Base-by-base conservation (phyloP, 2,113 vertebrate genomes). In the Microtus pennsylvanicus region DNA sequence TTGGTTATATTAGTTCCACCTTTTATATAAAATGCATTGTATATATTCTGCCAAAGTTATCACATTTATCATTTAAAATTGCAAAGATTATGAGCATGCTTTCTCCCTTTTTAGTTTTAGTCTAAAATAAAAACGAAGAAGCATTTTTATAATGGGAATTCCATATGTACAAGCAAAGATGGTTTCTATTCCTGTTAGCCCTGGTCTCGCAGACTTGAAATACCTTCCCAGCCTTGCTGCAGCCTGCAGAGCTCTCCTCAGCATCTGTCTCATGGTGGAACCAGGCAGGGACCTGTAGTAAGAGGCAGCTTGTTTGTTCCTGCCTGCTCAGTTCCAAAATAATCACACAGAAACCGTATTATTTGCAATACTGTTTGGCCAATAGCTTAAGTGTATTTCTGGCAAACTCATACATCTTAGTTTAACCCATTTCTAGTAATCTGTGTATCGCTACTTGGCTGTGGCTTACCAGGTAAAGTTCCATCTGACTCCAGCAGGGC, bases 61-160 rank as follows among this genome's bases (percentile, higher is more conserved):
- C 80, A 91, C 92, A 93, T 93, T 97, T 93, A 96, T 96, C 65
- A 85, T 89, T 92, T 96, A 89, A 93, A 65, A 94, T 92, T 90
- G 70, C 61, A 77, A 92, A 75, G 76, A 47, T 58, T 87, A 75
- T 90, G 85, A 16, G 65, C 92, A 50, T 42, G 50, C 55, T 75
- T 93, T 93, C 52, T 83, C 61, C 61, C 93, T 67, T 86, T 96
- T 87, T 82, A 74, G 94, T 95, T 93, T 93, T n/a, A 72, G 81
- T 77, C 92, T 93, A 83, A 95, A 75, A 80, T 85, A 45, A 90
- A 81, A 58, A 94, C 76, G 38, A 88, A 93, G 95, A 95, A 42
- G 10, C 50, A 13, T 14, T 28, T 70, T 89, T 45, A 5, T 52
- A 87, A 96, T 95, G 87, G 42, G 42, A 80, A 90, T 88, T 91